Evolutionary conservation across 1,140 invertebrate species (phyloP).

Genomic region (Maconellicoccus hirsutus): DNA sequence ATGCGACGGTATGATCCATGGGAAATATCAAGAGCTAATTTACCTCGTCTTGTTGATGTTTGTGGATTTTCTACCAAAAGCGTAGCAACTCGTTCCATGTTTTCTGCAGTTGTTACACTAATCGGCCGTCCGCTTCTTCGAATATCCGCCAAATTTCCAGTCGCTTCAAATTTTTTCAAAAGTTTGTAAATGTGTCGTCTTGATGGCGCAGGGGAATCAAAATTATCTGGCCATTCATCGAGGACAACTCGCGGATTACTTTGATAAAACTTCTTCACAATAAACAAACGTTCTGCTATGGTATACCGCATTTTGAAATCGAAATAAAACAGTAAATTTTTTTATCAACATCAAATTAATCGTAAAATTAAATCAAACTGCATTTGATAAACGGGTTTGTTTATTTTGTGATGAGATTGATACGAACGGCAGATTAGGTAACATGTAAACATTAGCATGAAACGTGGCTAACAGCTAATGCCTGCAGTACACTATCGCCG

Average conservation of each 20-base stretch:
- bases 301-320: not conserved
- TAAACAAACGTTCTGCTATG: not conserved
- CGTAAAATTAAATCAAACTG: too few relatives aligned
- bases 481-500: too few relatives aligned
- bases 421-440: too few relatives aligned
- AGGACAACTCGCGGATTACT: not conserved
- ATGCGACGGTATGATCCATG: not conserved
- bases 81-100: not conserved
- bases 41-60: not conserved
- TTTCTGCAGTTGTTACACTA: not conserved
- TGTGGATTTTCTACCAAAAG: constrained; percentile 3
- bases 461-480: too few relatives aligned
- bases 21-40: not conserved
- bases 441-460: too few relatives aligned
- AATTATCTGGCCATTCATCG: not conserved
- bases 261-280: not conserved
- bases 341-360: too few relatives aligned
- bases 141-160: not conserved
- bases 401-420: too few relatives aligned
- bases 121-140: not conserved
- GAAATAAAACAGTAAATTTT: too few relatives aligned
- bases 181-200: not conserved
- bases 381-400: too few relatives aligned
- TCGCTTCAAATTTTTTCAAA: not conserved
- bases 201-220: not conserved